Evolutionary conservation across 2,113 vertebrate species (phyloP), one percentile per base, ranked within the genome.

Genomic region (Callospermophilus lateralis): DNA sequence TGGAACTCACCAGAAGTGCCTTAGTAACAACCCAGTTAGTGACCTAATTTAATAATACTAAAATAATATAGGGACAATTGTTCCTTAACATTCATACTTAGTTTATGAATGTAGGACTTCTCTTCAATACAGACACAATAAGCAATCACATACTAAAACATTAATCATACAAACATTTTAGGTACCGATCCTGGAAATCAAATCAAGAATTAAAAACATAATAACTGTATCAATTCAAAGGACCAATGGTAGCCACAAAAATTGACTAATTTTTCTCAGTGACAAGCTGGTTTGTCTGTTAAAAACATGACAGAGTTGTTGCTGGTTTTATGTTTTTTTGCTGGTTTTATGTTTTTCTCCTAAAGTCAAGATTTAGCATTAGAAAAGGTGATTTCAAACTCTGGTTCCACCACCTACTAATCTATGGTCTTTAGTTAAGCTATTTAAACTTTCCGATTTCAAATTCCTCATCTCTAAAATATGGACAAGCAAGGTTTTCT

Each of bases 41-140:
- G 93, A 92, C 96, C 95, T 95, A 97, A 83, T 90, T 98, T 90
- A 94, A 51, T 32, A 90, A 39, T 15, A 85, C 39, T 61, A 67
- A 95, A 96, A 93, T 85, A 89, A 84, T 73, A 63, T 92, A 12
- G n/a, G 19, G 20, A 65, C 87, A 86, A 76, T 74, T 20, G 42
- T 37, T 58, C 74, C 37, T 20, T 79, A 93, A 65, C 53, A 53
- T n/a, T 93, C 88, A 74, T 19, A 42, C 28, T 72, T 67, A 16
- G 9, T 63, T n/a, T 80, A n/a, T 11, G 3, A 94, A 90, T 39
- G 26, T 0, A 93, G 93, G 20, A 37, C 53, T 80, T 89, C 37
- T 93, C 72, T 76, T 81, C 45, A 51, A 72, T 34, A 73, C 4
- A 89, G 17, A 78, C 32, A 73, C n/a, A 94, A 61, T 42, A 88